Conservation (phyloP, 1,140 invertebrate genomes). For the Colletes gigas region DNA sequence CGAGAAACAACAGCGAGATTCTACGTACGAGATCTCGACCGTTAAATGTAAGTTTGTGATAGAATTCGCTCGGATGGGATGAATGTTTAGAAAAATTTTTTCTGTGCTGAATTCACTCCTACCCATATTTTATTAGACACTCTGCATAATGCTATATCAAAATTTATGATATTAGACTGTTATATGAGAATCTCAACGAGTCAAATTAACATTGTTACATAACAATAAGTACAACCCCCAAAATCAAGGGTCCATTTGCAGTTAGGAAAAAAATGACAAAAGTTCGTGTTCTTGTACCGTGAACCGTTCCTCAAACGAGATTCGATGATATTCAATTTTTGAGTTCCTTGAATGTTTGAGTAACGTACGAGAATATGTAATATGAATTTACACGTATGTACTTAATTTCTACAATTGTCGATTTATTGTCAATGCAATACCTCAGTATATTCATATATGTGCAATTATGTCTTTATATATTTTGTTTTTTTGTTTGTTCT, state of each 20-base stretch:
- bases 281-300: conserved; percentile 36
- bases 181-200: conserved; percentile 47
- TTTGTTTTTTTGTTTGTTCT: neutral
- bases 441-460: conserved; percentile 9
- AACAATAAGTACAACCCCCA: conserved; percentile 57
- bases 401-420: conserved; percentile 30
- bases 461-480: neutral
- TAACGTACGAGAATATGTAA: neutral
- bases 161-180: conserved; percentile 59
- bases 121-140: neutral
- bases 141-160: conserved; percentile 33
- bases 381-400: neutral
- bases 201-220: conserved; percentile 61
- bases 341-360: conserved; percentile 15
- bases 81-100: too few species aligned
- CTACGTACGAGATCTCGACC: too few species aligned
- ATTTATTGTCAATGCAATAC: conserved; percentile 19
- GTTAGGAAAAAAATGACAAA: conserved; percentile 35
- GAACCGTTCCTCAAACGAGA: conserved; percentile 4
- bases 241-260: conserved; percentile 62
- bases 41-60: too few species aligned
- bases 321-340: conserved; percentile 18
- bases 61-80: too few species aligned
- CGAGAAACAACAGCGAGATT: neutral
- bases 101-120: too few species aligned